Conservation (phyloP, 2,888 invertebrate species). For the Watsonalla cultraria region DNA sequence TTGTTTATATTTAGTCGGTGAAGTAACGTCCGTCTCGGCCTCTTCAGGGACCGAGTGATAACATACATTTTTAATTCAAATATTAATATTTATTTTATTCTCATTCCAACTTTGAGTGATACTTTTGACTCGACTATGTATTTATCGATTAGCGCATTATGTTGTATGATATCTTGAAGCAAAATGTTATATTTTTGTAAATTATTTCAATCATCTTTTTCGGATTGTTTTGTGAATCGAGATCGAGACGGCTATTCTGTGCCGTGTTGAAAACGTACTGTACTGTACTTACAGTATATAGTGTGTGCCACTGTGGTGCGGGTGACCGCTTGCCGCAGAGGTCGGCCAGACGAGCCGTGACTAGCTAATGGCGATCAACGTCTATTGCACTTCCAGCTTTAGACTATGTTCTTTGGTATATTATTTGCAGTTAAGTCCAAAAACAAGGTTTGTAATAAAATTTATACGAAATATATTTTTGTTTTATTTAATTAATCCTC, state of each 20-base stretch:
- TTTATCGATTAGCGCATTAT: constrained; percentile 51
- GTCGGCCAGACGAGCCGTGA: constrained; percentile 47
- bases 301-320: no score
- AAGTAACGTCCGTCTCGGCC: constrained; percentile 1
- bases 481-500: constrained; percentile 34
- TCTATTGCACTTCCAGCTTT: constrained; percentile 54
- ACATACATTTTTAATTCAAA: constrained; percentile 30
- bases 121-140: constrained; percentile 45
- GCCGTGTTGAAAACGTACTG: no score
- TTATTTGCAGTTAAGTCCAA: constrained; percentile 72
- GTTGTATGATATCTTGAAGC: constrained; percentile 55
- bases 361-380: constrained; percentile 50
- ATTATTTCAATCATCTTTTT: constrained; percentile 54
- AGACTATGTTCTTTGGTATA: constrained; percentile 65
- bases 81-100: constrained; percentile 53
- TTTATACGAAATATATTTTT: constrained; percentile 60
- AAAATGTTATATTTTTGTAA: constrained; percentile 69
- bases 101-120: constrained; percentile 68
- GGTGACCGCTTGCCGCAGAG: no score
- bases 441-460: constrained; percentile 75
- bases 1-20: constrained; percentile 13
- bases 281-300: no score
- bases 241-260: constrained; percentile 51
- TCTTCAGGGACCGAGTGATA: background rate
- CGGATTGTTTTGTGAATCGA: constrained; percentile 41